These are phyloP conservation scores for Lepus oiostolus DNA, from an alignment of 2,797 vertebrate species.

Conservation along the genomic window DNA sequence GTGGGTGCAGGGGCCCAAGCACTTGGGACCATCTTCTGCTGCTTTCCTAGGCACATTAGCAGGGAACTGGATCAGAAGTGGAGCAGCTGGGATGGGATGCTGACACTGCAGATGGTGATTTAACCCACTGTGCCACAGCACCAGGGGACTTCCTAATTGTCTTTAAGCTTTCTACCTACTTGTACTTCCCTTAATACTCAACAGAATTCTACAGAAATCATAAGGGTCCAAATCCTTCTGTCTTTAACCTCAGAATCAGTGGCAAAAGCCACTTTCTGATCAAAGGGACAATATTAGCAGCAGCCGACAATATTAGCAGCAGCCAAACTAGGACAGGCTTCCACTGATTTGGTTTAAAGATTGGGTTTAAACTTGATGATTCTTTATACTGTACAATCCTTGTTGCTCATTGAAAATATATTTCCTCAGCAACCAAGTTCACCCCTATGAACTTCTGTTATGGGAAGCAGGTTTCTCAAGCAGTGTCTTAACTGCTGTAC, in stretches of 20 bases:
- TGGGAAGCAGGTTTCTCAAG: too few relatives aligned
- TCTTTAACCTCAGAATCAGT: not conserved
- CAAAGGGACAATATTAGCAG: not conserved
- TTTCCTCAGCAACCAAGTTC: not conserved
- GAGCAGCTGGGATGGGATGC: too few relatives aligned
- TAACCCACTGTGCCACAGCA: not conserved
- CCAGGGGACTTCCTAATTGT: not conserved
- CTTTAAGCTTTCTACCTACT: not conserved
- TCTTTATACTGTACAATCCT: not conserved
- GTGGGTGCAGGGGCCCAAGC: too few relatives aligned
- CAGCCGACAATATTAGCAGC: not conserved
- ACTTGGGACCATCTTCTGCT: too few relatives aligned
- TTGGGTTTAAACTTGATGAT: not conserved
- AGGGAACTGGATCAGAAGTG: too few relatives aligned
- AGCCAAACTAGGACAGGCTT: conserved; percentile 15
- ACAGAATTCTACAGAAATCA: not conserved
- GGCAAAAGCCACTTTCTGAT: conserved; percentile 10
- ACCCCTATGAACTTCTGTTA: not conserved
- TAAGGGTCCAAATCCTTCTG: not conserved
- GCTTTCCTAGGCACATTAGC: too few relatives aligned
- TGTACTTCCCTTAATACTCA: not conserved
- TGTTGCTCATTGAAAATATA: not conserved
- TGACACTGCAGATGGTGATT: too few relatives aligned
- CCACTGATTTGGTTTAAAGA: not conserved
- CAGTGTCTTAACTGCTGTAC: too few relatives aligned